Base-by-base conservation (phyloP, 2,888 invertebrate species). In the Horisme vitalbata region DNA sequence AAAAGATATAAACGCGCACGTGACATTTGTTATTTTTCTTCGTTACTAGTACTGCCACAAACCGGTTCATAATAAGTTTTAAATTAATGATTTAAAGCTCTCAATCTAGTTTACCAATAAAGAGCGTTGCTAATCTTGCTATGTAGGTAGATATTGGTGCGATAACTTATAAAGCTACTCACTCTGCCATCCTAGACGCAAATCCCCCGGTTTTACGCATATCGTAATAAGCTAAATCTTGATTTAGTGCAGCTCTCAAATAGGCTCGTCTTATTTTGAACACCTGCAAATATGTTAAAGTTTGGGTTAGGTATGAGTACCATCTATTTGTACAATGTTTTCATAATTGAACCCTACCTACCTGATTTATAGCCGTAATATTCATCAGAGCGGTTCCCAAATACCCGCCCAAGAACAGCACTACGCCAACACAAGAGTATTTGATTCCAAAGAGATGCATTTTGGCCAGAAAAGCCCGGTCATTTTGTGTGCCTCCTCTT, bases 121-220 rank as follows among this genome's bases (percentile, higher is more conserved):
- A n/a, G n/a, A n/a, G n/a, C n/a, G n/a, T n/a, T n/a, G n/a, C n/a
- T n/a, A n/a, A n/a, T n/a, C n/a, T n/a, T 18, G 18, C 18, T 18
- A 18, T 1, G 18, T 18, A 18, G 3, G 18, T 10, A 5, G 2
- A 18, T 1, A 18, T 18, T 18, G n/a, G n/a, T n/a, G n/a, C n/a
- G n/a, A n/a, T n/a, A n/a, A n/a, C n/a, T n/a, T n/a, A n/a, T n/a
- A 51, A 28, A 31, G n/a, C 12, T 36, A 73, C 91, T 90, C 87
- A 95, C 94, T 94, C 94, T 34, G 94, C 91, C 90, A 95, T 93
- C 68, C 93, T 91, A 48, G 94, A 93, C 1, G 94, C 92, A 63
- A 95, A 94, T 64, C 94, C 94, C 13, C 94, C 93, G 41, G 93
- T 93, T 68, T 92, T 91, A 61, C 93, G 89, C 5, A 91, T 75